Evolutionary conservation across 2,113 vertebrate species (phyloP), one percentile per base, ranked within the genome.

Genomic region (Tenrec ecaudatus): DNA sequence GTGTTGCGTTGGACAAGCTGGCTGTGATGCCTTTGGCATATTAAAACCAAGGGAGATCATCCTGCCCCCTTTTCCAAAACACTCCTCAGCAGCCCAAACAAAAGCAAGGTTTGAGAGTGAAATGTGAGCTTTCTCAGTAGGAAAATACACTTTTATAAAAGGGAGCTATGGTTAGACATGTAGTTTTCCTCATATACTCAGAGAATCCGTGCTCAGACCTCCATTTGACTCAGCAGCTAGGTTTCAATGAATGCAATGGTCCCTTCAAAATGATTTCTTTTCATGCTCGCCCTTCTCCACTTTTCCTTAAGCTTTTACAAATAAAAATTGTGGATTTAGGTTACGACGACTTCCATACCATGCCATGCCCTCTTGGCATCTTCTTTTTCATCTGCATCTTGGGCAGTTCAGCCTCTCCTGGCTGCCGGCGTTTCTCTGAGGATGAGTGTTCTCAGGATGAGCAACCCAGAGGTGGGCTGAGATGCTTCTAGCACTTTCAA

Each of bases 381-480:
- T 33, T 71, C 17, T 33, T 71, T 33, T 29, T 71, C 5, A 31
- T n/a, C 27, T 62, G 15, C 4, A 9, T 23, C 31, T 7, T 25
- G 29, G 5, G 23, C 36, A 78, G 47, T 27, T n/a, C 16, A 15
- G 12, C 62, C 10, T 57, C 25, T 53, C 25, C 10, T 8, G 29
- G n/a, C 38, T 25, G 3, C 0, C 0, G 10, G 22, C n/a, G 0
- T 43, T 3, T 33, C 20, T 7, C 60, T 1, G 23, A 33, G 75
- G 15, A 15, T 9, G 25, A 73, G 6, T 15, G 3, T 81, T 43
- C 17, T 77, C 19, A 4, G 7, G 6, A 25, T 6, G 62, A 29
- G 57, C 3, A 23, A 40, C 23, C 57, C 33, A 8, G 53, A 22
- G 8, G 33, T 0, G 0, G 58, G 22, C 38, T 16, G 19, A 62